Percentiles rank a stretch among this genome's conserved stretches.
Conservation (phyloP, 2,113 vertebrate genomes). For the Hemibagrus wyckioides region DNA sequence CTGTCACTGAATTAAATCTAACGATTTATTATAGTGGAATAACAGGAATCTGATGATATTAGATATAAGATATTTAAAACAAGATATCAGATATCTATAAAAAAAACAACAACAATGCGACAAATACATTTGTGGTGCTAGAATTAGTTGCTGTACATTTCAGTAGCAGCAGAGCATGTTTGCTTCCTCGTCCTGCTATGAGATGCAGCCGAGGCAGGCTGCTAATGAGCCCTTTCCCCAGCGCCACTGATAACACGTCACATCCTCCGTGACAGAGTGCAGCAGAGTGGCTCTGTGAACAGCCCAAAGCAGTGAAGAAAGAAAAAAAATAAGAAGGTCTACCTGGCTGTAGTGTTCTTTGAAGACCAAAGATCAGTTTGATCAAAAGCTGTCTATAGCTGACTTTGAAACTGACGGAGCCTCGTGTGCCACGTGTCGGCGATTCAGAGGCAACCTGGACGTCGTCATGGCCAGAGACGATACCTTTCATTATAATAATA, state of each 20-base stretch:
- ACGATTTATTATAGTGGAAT: too few relatives aligned
- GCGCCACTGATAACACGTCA: slow-evolving; percentile 62
- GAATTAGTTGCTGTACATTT: neutral
- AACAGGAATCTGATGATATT: too few relatives aligned
- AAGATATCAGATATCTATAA: too few relatives aligned
- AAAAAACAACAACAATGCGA: neutral
- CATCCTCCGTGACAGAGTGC: slow-evolving; percentile 52
- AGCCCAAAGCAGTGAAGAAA: slow-evolving; percentile 54
- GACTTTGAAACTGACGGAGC: slow-evolving; percentile 64
- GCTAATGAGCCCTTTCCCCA: slow-evolving; percentile 42
- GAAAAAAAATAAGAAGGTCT: slow-evolving; percentile 9
- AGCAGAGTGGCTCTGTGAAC: slow-evolving; percentile 57
- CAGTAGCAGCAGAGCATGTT: neutral
- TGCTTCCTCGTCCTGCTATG: neutral
- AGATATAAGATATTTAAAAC: too few relatives aligned
- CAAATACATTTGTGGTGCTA: too few relatives aligned
- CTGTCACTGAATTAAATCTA: too few relatives aligned
- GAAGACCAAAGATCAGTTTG: slow-evolving; percentile 68
- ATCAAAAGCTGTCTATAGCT: slow-evolving; percentile 66
- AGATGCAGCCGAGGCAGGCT: neutral
- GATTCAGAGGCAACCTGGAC: slow-evolving; percentile 65
- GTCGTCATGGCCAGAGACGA: slow-evolving; percentile 44
- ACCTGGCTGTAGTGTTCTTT: slow-evolving; percentile 60
- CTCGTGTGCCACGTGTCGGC: slow-evolving; percentile 62
- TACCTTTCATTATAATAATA: neutral